Percentiles rank a stretch among this genome's conserved stretches.
Conservation (phyloP, 2,888 invertebrate species). For the Microdon myrmicae region DNA sequence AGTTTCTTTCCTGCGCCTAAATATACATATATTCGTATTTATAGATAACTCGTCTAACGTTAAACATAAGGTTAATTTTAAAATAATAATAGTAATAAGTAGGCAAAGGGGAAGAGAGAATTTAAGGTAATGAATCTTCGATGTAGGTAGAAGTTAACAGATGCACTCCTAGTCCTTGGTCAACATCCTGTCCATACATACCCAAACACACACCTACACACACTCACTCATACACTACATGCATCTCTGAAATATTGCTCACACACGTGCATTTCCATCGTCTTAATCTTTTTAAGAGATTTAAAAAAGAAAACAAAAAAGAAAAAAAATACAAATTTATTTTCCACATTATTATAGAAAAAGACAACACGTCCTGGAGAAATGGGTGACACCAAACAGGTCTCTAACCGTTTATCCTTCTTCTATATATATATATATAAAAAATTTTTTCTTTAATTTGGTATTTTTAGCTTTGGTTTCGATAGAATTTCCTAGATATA, state of each 20-base stretch:
- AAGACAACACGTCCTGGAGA: conserved; percentile 78
- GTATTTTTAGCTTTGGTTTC: too few relatives aligned
- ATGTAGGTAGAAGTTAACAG: too few relatives aligned
- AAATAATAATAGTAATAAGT: too few relatives aligned
- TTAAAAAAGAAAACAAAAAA: conserved; percentile 3
- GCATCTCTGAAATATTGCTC: too few relatives aligned
- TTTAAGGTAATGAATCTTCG: too few relatives aligned
- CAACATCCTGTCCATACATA: background rate
- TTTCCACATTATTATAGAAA: conserved; percentile 68
- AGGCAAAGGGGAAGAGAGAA: too few relatives aligned
- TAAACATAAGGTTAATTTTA: too few relatives aligned
- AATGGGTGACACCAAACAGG: conserved; percentile 78
- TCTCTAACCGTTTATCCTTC: conserved; percentile 61
- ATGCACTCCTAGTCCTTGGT: conserved; percentile 44
- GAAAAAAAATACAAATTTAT: conserved; percentile 20
- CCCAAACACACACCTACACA: background rate
- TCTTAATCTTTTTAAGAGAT: background rate
- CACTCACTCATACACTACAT: background rate
- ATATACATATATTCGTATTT: too few relatives aligned
- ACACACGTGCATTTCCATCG: conserved; percentile 7
- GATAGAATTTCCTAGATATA: conserved; percentile 34
- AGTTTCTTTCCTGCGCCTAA: conserved; percentile 37
- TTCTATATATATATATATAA: background rate
- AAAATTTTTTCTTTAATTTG: background rate
- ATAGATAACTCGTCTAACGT: too few relatives aligned